Conservation (phyloP, 2,888 invertebrate genomes). For the Calameuta filiformis region DNA sequence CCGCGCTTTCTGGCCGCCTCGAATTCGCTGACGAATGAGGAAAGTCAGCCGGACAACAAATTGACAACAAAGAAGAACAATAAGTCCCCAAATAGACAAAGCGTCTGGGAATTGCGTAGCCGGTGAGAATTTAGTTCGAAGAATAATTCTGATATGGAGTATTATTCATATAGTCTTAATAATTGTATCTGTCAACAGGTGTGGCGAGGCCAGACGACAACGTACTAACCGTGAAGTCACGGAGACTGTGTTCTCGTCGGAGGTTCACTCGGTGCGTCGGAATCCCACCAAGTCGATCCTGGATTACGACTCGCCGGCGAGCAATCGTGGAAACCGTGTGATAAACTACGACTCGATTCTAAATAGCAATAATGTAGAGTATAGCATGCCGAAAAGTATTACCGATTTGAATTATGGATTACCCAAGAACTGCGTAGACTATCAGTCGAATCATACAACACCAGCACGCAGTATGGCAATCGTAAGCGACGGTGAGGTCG, state of each 20-base stretch:
- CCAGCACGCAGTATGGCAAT: slow-evolving; percentile 64
- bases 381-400: slow-evolving; percentile 60
- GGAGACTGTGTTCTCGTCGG: slow-evolving; percentile 73
- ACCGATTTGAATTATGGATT: slow-evolving; percentile 63
- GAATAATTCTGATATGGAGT: slow-evolving; percentile 27
- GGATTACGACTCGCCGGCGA: slow-evolving; percentile 63
- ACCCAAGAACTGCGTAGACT: slow-evolving; percentile 61
- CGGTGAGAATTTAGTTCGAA: slow-evolving; percentile 63
- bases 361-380: slow-evolving; percentile 65
- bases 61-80: slow-evolving; percentile 65
- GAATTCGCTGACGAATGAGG: slow-evolving; percentile 61
- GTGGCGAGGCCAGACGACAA: slow-evolving; percentile 64
- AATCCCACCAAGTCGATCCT: slow-evolving; percentile 63
- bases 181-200: slow-evolving; percentile 46
- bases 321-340: slow-evolving; percentile 55
- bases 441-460: slow-evolving; percentile 61
- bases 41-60: slow-evolving; percentile 61
- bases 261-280: slow-evolving; percentile 72
- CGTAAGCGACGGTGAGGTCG: slow-evolving; percentile 81
- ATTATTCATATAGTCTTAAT: neutral
- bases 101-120: slow-evolving; percentile 72
- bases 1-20: slow-evolving; percentile 69
- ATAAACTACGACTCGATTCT: slow-evolving; percentile 61
- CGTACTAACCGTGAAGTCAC: slow-evolving; percentile 70
- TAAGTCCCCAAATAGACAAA: slow-evolving; percentile 69